phyloP scores from a whole-genome alignment of 2,113 vertebrate species.

The Prunella himalayana region DNA sequence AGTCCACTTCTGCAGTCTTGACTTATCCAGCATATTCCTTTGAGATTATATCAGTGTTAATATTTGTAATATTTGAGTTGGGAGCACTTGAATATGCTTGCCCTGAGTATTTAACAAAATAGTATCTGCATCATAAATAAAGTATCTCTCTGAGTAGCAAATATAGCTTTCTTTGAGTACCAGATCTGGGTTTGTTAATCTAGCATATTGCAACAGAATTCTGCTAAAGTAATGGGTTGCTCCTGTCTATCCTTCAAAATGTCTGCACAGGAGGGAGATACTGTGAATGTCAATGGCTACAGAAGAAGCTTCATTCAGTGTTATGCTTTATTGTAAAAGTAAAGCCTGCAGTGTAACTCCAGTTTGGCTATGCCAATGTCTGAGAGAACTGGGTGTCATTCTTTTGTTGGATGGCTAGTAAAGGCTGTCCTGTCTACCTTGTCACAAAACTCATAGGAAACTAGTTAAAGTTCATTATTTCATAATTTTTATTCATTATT shows the following conservation, averaged over 20 bases:
- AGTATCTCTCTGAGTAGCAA: background rate
- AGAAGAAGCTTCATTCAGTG: background rate
- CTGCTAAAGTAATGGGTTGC: background rate
- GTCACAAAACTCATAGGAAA: background rate
- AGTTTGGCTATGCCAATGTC: accelerated
- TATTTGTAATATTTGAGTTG: background rate
- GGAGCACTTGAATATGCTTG: background rate
- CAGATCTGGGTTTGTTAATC: background rate
- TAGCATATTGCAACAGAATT: background rate
- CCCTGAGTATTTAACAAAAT: background rate
- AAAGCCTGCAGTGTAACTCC: background rate
- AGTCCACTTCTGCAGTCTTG: background rate
- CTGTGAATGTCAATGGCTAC: background rate
- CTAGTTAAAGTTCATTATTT: background rate
- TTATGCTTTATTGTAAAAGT: background rate
- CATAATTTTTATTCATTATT: background rate
- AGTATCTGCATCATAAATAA: background rate
- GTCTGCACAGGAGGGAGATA: background rate
- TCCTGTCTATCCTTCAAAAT: background rate
- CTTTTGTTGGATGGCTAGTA: background rate
- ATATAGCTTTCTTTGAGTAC: background rate
- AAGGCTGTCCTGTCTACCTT: background rate
- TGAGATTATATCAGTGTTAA: background rate
- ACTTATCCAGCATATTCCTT: background rate
- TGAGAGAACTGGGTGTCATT: background rate